phyloP scores from a whole-genome alignment of 1,140 invertebrate species.

The Thaumetopoea pityocampa region DNA sequence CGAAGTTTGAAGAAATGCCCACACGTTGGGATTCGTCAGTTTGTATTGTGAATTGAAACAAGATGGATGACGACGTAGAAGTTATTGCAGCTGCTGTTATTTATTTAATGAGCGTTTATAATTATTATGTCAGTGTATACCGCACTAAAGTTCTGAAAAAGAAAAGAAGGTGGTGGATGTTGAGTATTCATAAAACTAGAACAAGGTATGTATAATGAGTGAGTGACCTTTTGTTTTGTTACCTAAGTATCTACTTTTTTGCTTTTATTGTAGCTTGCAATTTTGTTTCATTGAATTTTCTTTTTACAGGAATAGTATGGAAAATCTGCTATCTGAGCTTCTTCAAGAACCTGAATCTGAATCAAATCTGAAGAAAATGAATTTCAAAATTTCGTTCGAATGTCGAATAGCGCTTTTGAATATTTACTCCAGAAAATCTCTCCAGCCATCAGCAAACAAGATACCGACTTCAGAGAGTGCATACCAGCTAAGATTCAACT shows the following conservation, averaged over 20 bases:
- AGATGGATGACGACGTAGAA: not conserved
- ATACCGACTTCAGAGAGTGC: constrained; percentile 18
- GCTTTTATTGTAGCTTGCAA: constrained; percentile 1
- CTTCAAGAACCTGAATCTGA: constrained; percentile 17
- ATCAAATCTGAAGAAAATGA: no score
- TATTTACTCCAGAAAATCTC: constrained; percentile 9
- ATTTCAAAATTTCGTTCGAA: constrained; percentile 22
- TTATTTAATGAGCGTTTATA: not conserved
- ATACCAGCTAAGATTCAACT: constrained; percentile 19
- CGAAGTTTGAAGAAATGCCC: not conserved
- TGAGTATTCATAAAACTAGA: constrained; percentile 20
- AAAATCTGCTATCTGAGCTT: constrained; percentile 11
- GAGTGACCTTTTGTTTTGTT: not conserved
- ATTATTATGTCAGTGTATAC: constrained; percentile 10
- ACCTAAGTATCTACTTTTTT: not conserved
- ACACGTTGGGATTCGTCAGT: not conserved
- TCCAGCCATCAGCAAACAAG: constrained; percentile 17
- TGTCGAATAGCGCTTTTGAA: constrained; percentile 15
- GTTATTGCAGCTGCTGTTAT: not conserved
- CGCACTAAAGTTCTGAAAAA: constrained; percentile 11
- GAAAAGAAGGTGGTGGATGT: constrained; percentile 23
- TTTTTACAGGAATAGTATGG: constrained; percentile 12
- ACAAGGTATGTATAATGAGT: constrained; percentile 21
- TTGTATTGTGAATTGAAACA: not conserved
- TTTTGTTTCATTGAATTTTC: constrained; percentile 1